A percentile compares a stretch with the other conserved stretches of the same genome.
Evolutionary conservation across 1,140 invertebrate genomes (phyloP).

Genomic region (Ceratitis capitata): DNA sequence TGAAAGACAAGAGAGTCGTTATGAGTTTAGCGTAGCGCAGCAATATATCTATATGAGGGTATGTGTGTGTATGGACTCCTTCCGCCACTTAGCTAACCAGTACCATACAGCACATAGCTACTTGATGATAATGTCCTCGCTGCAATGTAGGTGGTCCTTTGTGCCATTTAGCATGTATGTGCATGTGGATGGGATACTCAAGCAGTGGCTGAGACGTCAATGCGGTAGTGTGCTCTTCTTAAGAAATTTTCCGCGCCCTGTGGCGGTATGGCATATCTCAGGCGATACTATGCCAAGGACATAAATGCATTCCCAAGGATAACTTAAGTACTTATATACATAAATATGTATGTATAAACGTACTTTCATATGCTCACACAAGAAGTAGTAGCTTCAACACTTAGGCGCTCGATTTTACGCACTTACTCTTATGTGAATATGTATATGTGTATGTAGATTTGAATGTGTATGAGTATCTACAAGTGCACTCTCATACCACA

Average conservation of each 20-base stretch:
- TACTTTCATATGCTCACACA: too few species aligned
- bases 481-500: too few species aligned
- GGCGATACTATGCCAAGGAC: neutral
- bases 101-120: neutral
- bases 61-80: neutral
- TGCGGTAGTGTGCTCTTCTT: neutral
- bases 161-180: neutral
- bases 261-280: neutral
- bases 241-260: conserved; percentile 16
- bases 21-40: neutral
- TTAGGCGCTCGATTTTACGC: too few species aligned
- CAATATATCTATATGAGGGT: neutral
- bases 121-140: conserved; percentile 27
- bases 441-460: too few species aligned
- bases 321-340: neutral
- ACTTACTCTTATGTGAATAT: too few species aligned
- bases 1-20: neutral
- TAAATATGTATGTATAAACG: neutral
- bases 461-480: too few species aligned
- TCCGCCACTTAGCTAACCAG: neutral
- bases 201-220: neutral
- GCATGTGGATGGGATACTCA: neutral
- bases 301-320: neutral
- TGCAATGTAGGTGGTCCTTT: neutral
- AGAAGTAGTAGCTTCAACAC: too few species aligned